Base-by-base conservation (phyloP, 2,888 invertebrate genomes). In the Unio pictorum region DNA sequence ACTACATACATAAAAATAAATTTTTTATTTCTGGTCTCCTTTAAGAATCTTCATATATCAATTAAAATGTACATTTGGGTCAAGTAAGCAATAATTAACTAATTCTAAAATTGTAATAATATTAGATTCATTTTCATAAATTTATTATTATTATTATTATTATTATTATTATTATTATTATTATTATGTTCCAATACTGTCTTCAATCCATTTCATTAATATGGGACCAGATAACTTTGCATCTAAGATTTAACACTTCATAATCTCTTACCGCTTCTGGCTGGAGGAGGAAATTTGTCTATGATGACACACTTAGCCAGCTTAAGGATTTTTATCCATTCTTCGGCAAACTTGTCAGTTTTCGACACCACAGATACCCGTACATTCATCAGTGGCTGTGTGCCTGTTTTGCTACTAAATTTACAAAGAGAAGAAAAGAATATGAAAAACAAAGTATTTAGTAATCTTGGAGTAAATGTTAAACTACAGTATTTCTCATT, bases 251-350 rank as follows among this genome's bases (percentile, higher is more conserved):
- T 3, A 45, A 15, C 15, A 45, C 15, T 45, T 45, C 3, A 45
- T 45, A 11, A 45, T 3, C 11, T 26, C 15, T 30, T 63, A 63
- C 63, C 63, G 18, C 54, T n/a, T 26, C 28, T 23, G 30, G 54
- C 23, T 26, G 26, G 63, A 45, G 54, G 62, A 17, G 81, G 79
- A 28, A 84, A 71, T 26, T 82, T 81, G 18, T 72, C 62, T 11
- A 79, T 64, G 30, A 86, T 72, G 11, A 74, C 68, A 72, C 86
- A 84, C n/a, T 81, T 80, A 15, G 85, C 84, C 17, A 84, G 67
- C 11, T 71, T 66, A 45, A 89, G 71, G 20, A 88, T 82, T 26
- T 79, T 78, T 11, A 78, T 73, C 88, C 88, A 89, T 34, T 79
- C 79, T 8, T 82, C 81, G 23, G 76, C 64, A 76, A 86, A 87